A percentile compares a stretch with the other conserved stretches of the same genome.
These are phyloP conservation scores for Pelecanoides urinatrix DNA, from an alignment of 2,113 vertebrate species.

Conservation along the genomic window DNA sequence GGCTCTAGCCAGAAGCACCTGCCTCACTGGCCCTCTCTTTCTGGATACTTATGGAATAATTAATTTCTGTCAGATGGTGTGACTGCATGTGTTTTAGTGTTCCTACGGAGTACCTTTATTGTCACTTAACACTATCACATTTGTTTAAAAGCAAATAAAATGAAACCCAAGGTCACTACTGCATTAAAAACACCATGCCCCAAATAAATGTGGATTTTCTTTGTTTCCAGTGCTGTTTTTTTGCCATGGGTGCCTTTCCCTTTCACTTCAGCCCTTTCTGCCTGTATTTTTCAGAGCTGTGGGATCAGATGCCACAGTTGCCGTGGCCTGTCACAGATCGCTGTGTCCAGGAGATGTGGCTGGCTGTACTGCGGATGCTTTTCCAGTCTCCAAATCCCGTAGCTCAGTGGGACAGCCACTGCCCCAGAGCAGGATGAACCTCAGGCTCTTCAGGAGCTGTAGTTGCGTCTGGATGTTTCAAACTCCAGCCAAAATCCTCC, in stretches of 20 bases:
- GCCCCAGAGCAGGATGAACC: neutral
- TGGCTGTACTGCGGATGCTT: neutral
- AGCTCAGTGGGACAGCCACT: neutral
- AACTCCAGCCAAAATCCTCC: neutral
- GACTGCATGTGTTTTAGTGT: slow-evolving; percentile 16
- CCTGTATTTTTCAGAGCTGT: neutral
- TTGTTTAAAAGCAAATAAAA: slow-evolving; percentile 29
- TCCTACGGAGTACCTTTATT: slow-evolving; percentile 1
- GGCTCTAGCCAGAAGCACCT: neutral
- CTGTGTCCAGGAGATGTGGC: neutral
- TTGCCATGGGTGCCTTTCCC: neutral
- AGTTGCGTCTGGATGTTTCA: neutral
- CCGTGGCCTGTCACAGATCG: accelerated
- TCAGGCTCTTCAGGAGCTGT: neutral
- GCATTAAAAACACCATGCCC: neutral
- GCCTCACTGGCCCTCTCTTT: neutral
- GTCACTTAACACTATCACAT: neutral
- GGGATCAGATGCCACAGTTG: neutral
- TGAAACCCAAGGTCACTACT: neutral
- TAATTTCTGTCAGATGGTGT: slow-evolving; percentile 52
- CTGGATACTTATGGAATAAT: slow-evolving; percentile 11
- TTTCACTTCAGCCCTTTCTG: neutral
- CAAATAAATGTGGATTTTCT: neutral
- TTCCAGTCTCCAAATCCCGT: neutral
- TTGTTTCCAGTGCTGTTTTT: neutral